Conservation (phyloP, 2,113 vertebrate genomes). For the Siniperca knerii region DNA sequence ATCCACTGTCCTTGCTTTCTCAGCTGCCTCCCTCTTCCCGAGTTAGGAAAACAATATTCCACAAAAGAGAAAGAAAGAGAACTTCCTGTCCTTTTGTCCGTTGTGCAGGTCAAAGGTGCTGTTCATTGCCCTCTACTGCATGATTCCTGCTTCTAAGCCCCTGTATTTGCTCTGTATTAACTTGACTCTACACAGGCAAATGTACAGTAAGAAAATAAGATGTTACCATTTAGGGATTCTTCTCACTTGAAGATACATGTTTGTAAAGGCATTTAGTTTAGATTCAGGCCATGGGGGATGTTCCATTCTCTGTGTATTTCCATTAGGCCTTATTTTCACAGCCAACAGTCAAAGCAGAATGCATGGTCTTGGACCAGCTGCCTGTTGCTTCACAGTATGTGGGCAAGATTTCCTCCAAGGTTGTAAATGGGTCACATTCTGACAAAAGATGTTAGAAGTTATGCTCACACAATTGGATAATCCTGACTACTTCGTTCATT, state of each 20-base stretch:
- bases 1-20: conserved; percentile 76
- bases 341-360: conserved; percentile 38
- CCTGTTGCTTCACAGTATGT: conserved; percentile 68
- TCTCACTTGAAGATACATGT: conserved; percentile 12
- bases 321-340: conserved; percentile 46
- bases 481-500: conserved; percentile 35
- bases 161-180: conserved; percentile 8
- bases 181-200: neutral
- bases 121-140: conserved; percentile 70
- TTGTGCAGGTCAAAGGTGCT: conserved; percentile 59
- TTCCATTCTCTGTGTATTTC: conserved; percentile 49
- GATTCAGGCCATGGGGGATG: conserved; percentile 43
- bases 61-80: conserved; percentile 59
- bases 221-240: neutral
- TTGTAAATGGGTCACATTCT: conserved; percentile 71
- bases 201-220: conserved; percentile 4
- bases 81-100: conserved; percentile 76
- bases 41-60: conserved; percentile 70
- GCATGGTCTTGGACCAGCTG: conserved; percentile 64
- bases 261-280: conserved; percentile 22
- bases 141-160: conserved; percentile 48
- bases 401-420: conserved; percentile 61
- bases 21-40: conserved; percentile 75
- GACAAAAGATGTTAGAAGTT: conserved; percentile 50
- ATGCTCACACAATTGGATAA: conserved; percentile 41